Evolutionary conservation across 1,140 invertebrate genomes (phyloP).

Genomic region (Psix sp.): DNA sequence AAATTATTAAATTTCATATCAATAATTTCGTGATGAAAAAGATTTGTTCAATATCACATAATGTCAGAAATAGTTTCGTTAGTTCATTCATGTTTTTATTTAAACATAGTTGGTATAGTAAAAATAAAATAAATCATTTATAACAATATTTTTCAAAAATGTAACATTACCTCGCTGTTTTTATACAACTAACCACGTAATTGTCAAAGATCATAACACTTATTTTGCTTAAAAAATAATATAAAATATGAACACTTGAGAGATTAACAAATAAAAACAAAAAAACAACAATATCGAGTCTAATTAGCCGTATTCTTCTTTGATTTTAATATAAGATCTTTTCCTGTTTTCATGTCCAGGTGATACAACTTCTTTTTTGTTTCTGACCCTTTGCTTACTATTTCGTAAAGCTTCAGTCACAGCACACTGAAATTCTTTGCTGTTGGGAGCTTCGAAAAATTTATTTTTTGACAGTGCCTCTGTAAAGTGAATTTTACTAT

Average conservation of each 20-base stretch:
- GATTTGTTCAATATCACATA: too few species aligned
- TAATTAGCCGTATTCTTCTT: slow-evolving; percentile 35
- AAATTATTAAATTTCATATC: too few species aligned
- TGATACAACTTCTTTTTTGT: slow-evolving; percentile 27
- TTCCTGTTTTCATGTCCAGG: slow-evolving; percentile 37
- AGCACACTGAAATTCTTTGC: slow-evolving; percentile 49
- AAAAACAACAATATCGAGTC: neutral
- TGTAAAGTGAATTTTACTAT: slow-evolving; percentile 4
- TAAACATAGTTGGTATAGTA: too few species aligned
- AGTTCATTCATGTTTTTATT: too few species aligned
- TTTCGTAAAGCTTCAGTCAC: slow-evolving; percentile 44
- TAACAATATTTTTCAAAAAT: too few species aligned
- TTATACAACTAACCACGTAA: too few species aligned
- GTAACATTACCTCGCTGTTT: too few species aligned
- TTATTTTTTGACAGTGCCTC: slow-evolving; percentile 42
- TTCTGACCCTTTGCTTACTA: slow-evolving; percentile 43
- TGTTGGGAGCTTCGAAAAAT: slow-evolving; percentile 47
- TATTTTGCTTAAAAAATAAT: too few species aligned
- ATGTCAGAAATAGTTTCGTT: too few species aligned
- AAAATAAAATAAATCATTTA: too few species aligned
- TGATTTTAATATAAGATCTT: slow-evolving; percentile 44
- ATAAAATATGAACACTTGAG: slow-evolving; percentile 22
- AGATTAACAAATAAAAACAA: slow-evolving; percentile 6
- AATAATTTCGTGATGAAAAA: too few species aligned
- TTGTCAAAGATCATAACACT: too few species aligned